phyloP scores from a whole-genome alignment of 2,888 invertebrate species.

The Dastarcus helophoroides region DNA sequence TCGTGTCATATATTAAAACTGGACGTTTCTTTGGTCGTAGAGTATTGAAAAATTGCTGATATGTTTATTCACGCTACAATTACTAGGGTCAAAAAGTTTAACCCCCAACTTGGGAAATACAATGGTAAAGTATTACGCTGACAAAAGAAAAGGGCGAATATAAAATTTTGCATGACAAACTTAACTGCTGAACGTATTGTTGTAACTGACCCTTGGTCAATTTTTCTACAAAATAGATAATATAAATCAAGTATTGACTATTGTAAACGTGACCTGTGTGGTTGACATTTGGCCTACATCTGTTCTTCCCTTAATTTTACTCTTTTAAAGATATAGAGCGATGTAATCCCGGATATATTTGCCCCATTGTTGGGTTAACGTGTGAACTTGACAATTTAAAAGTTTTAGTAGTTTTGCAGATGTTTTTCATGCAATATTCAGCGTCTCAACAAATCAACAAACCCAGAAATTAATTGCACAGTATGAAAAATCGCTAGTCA shows the following conservation, averaged over 20 bases:
- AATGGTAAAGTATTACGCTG: constrained; percentile 25
- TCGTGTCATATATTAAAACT: too few species aligned
- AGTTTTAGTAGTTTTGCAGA: too few species aligned
- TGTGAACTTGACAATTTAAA: too few species aligned
- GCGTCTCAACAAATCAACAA: too few species aligned
- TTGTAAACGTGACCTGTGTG: constrained; percentile 28
- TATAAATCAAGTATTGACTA: constrained; percentile 36
- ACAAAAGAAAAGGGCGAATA: constrained; percentile 27
- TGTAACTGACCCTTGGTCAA: constrained; percentile 26
- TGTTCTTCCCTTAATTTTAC: constrained; percentile 20
- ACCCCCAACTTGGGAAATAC: constrained; percentile 30
- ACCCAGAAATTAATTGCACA: too few species aligned
- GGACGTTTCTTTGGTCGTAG: constrained; percentile 1
- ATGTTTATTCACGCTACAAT: constrained; percentile 37
- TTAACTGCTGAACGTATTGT: constrained; percentile 25
- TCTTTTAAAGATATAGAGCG: too few species aligned
- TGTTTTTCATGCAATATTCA: too few species aligned
- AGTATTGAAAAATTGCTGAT: constrained; percentile 34
- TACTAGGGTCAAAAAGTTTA: constrained; percentile 36
- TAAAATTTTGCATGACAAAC: constrained; percentile 32
- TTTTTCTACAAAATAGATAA: constrained; percentile 31
- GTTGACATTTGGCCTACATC: constrained; percentile 39
- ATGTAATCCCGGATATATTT: too few species aligned
- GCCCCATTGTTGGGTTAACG: too few species aligned
- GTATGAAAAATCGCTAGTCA: constrained; percentile 13